These are phyloP conservation scores for Aphelinus atriplicis DNA, from an alignment of 1,140 invertebrate genomes.

Conservation along the genomic window DNA sequence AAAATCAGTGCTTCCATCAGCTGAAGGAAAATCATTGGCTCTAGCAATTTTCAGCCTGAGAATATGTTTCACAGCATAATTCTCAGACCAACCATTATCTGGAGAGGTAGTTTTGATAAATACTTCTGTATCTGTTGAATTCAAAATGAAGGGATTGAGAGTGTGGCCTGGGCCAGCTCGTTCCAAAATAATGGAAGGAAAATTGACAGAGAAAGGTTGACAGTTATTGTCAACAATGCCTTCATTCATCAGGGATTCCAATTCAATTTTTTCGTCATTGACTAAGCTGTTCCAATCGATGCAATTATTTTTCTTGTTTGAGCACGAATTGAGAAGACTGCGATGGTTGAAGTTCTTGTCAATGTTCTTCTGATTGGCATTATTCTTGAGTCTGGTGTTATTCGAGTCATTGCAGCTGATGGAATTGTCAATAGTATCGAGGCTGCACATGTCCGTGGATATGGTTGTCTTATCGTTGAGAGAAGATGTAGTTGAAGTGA, in stretches of 20 bases:
- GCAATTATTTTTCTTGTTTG: slow-evolving; percentile 35
- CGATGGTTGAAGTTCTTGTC: slow-evolving; percentile 48
- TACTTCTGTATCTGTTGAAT: slow-evolving; percentile 55
- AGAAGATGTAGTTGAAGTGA: slow-evolving; percentile 55
- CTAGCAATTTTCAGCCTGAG: slow-evolving; percentile 55
- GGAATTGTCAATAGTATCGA: slow-evolving; percentile 43
- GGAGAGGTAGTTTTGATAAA: slow-evolving; percentile 61
- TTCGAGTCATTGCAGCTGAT: slow-evolving; percentile 18
- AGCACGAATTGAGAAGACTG: slow-evolving; percentile 39
- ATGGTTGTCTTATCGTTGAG: slow-evolving; percentile 56
- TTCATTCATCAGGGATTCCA: slow-evolving; percentile 49
- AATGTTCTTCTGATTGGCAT: slow-evolving; percentile 39
- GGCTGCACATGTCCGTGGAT: slow-evolving; percentile 53
- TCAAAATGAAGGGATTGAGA: slow-evolving; percentile 56
- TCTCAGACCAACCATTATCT: slow-evolving; percentile 62
- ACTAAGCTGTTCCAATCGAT: slow-evolving; percentile 59
- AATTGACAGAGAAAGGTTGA: slow-evolving; percentile 49
- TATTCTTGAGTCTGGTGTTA: slow-evolving; percentile 42
- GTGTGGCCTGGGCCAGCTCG: slow-evolving; percentile 52
- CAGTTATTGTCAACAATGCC: slow-evolving; percentile 50
- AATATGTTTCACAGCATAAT: slow-evolving; percentile 57
- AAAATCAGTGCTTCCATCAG: slow-evolving; percentile 50
- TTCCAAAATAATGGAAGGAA: slow-evolving; percentile 58
- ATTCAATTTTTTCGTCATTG: slow-evolving; percentile 54
- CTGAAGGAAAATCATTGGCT: slow-evolving; percentile 41